Evolutionary conservation across 1,140 invertebrate genomes (phyloP).

Genomic region (Lerema accius): DNA sequence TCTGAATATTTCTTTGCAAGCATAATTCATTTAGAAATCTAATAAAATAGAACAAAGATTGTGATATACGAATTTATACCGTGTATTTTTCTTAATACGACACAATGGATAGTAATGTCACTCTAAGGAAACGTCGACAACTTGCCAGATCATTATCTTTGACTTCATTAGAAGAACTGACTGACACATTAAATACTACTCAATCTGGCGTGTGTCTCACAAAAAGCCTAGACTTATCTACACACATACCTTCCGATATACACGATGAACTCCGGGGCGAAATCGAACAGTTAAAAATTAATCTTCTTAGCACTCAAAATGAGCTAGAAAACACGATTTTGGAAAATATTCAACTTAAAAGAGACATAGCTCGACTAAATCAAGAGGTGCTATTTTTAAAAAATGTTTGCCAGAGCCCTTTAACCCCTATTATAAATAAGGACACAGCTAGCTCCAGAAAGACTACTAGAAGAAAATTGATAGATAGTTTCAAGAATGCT

Average conservation of each 20-base stretch:
- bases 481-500: not conserved
- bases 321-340: slow-evolving; percentile 1
- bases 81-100: not conserved
- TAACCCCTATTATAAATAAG: not conserved
- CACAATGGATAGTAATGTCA: slow-evolving; percentile 1
- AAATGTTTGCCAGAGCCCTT: not conserved
- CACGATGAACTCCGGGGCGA: not conserved
- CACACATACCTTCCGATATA: not conserved
- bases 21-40: not conserved
- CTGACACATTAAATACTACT: not conserved
- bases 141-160: not conserved
- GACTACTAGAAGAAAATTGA: not conserved
- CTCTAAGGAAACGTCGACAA: not conserved
- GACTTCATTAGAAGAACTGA: not conserved
- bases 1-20: not conserved
- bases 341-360: not conserved
- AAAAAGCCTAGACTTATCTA: not conserved
- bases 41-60: not conserved
- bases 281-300: not conserved
- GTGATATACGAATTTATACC: not conserved
- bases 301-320: slow-evolving; percentile 1
- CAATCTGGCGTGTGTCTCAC: not conserved
- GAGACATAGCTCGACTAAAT: slow-evolving; percentile 3
- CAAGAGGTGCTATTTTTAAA: not conserved
- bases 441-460: not conserved